Conservation (phyloP, 2,888 invertebrate genomes). For the Tanytarsus gracilentus region DNA sequence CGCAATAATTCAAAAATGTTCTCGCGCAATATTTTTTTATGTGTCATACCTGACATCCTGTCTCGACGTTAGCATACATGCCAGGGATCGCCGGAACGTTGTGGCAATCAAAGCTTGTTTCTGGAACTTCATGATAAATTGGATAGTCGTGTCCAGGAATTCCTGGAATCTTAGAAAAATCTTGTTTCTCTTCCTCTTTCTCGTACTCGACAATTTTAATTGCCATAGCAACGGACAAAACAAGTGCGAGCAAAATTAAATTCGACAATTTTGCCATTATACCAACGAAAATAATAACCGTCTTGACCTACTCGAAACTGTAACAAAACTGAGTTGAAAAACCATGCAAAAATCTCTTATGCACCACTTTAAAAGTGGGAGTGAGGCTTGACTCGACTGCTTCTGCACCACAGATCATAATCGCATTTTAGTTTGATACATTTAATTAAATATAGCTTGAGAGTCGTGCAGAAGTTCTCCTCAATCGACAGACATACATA, state of each 20-base stretch:
- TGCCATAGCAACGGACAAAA: background rate
- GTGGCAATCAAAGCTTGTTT: constrained; percentile 69
- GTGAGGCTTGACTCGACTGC: too few species aligned
- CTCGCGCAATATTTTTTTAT: constrained; percentile 27
- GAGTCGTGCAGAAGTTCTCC: too few species aligned
- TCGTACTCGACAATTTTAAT: constrained; percentile 32
- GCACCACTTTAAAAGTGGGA: too few species aligned
- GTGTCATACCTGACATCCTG: constrained; percentile 75
- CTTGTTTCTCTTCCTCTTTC: constrained; percentile 57
- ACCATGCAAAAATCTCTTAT: too few species aligned
- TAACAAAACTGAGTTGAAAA: too few species aligned
- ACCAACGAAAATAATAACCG: too few species aligned
- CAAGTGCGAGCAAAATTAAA: background rate
- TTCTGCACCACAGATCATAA: too few species aligned
- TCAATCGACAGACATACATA: too few species aligned
- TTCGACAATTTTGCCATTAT: background rate
- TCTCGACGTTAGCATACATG: constrained; percentile 85
- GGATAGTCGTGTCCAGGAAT: constrained; percentile 74
- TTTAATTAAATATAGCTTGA: too few species aligned
- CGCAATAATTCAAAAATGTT: constrained; percentile 24
- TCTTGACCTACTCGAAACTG: too few species aligned
- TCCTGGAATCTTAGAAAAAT: constrained; percentile 72
- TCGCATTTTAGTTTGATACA: too few species aligned
- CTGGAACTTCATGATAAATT: constrained; percentile 65
- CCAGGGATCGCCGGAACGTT: constrained; percentile 73